Evolutionary conservation across 1,140 invertebrate species (phyloP).

Genomic region (Drosophila cardini): DNA sequence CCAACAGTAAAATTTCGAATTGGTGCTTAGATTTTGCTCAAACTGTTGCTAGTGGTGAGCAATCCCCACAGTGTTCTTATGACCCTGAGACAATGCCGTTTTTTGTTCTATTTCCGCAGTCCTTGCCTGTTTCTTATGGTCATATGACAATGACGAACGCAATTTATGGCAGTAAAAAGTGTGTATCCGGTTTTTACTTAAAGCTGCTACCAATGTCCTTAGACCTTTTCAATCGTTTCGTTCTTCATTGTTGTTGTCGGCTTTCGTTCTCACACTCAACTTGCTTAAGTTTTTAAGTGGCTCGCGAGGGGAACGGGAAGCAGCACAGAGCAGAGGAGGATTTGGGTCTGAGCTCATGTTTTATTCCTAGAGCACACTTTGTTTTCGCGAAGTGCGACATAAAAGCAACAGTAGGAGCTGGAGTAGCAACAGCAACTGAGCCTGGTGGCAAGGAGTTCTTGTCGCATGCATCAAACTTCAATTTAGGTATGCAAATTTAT

Average conservation of each 20-base stretch:
- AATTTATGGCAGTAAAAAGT: conserved; percentile 45
- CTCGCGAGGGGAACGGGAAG: not conserved
- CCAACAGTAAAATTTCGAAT: conserved; percentile 24
- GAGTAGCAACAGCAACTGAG: not conserved
- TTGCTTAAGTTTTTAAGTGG: conserved; percentile 60
- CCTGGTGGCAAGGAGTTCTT: conserved; percentile 22
- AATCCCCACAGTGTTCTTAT: conserved; percentile 56
- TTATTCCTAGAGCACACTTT: conserved; percentile 73
- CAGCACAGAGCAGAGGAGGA: conserved; percentile 11
- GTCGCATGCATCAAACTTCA: conserved; percentile 60
- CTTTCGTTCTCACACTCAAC: conserved; percentile 54
- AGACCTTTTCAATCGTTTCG: conserved; percentile 11
- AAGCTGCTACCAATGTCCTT: conserved; percentile 16
- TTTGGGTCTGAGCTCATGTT: conserved; percentile 58
- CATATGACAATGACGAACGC: conserved; percentile 32
- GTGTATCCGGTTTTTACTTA: conserved; percentile 31
- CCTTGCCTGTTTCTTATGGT: conserved; percentile 41
- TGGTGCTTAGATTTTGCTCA: not conserved
- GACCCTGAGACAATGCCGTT: not conserved
- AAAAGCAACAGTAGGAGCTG: conserved; percentile 46
- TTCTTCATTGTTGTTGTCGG: conserved; percentile 19
- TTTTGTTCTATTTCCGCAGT: not conserved
- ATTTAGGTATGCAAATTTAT: conserved; percentile 80
- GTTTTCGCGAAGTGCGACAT: conserved; percentile 64
- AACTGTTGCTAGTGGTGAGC: conserved; percentile 55